Evolutionary conservation across 2,888 invertebrate genomes (phyloP).

Genomic region (Cephus runcator): DNA sequence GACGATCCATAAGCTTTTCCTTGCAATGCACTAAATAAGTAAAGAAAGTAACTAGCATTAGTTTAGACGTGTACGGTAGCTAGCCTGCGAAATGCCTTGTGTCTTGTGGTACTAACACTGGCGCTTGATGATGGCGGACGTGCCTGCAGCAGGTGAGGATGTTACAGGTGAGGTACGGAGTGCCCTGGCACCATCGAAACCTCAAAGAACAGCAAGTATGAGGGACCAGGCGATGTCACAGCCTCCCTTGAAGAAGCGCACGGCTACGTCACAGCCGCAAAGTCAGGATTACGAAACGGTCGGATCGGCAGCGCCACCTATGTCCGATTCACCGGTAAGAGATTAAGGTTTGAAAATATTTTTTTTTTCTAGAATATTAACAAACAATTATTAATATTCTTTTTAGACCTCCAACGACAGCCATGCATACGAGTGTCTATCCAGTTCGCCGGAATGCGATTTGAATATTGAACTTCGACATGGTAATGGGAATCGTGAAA

Average conservation of each 20-base stretch:
- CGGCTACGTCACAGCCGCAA: background rate
- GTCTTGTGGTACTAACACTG: constrained; percentile 64
- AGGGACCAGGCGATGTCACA: constrained; percentile 70
- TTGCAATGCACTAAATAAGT: constrained; percentile 10
- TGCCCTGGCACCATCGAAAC: constrained; percentile 83
- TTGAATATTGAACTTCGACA: constrained; percentile 67
- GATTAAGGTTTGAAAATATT: background rate
- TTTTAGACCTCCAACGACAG: constrained; percentile 68
- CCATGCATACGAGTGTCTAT: constrained; percentile 73
- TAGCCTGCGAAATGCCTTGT: constrained; percentile 61
- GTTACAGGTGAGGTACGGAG: constrained; percentile 83
- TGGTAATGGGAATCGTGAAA: constrained; percentile 60
- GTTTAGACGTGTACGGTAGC: constrained; percentile 34
- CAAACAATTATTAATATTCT: background rate
- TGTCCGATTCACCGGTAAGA: constrained; percentile 53
- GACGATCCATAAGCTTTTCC: background rate
- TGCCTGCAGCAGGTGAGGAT: constrained; percentile 66
- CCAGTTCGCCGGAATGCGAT: constrained; percentile 77
- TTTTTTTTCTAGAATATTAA: background rate
- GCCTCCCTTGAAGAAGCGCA: constrained; percentile 36
- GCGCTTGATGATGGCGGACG: constrained; percentile 62
- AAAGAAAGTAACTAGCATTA: constrained; percentile 19
- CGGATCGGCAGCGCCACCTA: constrained; percentile 34
- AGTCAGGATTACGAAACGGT: constrained; percentile 50
- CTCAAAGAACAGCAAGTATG: constrained; percentile 88